These are phyloP conservation scores for Cyprinodon brontotheroides DNA, from an alignment of 2,113 vertebrate genomes.

Conservation along the genomic window DNA sequence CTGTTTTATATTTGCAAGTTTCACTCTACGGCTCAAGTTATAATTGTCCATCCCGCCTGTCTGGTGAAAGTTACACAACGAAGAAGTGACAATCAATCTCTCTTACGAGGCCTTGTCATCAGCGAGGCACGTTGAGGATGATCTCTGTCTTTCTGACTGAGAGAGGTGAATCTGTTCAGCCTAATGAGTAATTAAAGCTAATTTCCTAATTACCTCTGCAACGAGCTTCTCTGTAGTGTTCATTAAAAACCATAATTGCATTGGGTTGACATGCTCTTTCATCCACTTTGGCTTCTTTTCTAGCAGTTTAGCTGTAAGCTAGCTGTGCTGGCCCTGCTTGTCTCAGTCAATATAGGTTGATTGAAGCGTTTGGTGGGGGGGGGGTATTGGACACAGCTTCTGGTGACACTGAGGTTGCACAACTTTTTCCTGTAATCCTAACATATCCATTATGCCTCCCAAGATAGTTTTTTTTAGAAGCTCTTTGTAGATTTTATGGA, in stretches of 20 bases:
- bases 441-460: not conserved
- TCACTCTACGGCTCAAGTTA: slow-evolving; percentile 31
- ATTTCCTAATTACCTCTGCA: slow-evolving; percentile 75
- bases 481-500: slow-evolving; percentile 22
- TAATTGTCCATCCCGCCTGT: slow-evolving; percentile 26
- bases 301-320: slow-evolving; percentile 50
- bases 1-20: slow-evolving; percentile 33
- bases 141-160: slow-evolving; percentile 58
- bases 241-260: slow-evolving; percentile 81
- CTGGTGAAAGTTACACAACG: slow-evolving; percentile 51
- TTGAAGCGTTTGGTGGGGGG: slow-evolving; percentile 50
- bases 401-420: slow-evolving; percentile 28
- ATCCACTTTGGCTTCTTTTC: slow-evolving; percentile 69
- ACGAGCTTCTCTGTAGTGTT: slow-evolving; percentile 68
- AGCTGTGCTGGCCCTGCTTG: slow-evolving; percentile 57
- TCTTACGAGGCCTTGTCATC: slow-evolving; percentile 69
- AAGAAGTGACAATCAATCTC: slow-evolving; percentile 73
- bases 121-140: slow-evolving; percentile 40
- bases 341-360: slow-evolving; percentile 75
- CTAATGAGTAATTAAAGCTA: slow-evolving; percentile 76
- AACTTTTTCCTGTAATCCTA: slow-evolving; percentile 19
- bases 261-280: slow-evolving; percentile 75
- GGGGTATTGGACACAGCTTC: slow-evolving; percentile 50
- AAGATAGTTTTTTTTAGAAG: not conserved
- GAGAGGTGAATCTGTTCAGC: slow-evolving; percentile 66